Evolutionary conservation across 2,797 vertebrate genomes (phyloP), one percentile per base, ranked within the genome.

Genomic region (Astyanax mexicanus): DNA sequence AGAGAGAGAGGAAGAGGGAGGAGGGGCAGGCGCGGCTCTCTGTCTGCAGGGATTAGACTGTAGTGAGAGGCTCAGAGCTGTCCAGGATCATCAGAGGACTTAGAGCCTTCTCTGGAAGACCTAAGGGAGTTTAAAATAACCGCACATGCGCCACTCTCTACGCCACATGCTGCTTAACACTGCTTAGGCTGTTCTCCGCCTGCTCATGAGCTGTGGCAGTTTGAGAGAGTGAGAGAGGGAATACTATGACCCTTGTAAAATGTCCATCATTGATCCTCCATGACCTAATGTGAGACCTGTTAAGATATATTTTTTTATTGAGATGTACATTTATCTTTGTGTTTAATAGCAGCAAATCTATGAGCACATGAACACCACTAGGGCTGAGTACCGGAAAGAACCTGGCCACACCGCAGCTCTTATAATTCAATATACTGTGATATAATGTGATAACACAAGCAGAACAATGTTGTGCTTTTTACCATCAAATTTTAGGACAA

Each of bases 81-180:
- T 76, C 47, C 79, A 76, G 81, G 82, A 84, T 89, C 88, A 91
- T 88, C 81, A 88, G 83, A 35, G 73, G 80, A 84, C 83, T 84
- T 89, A 89, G 85, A 83, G 78, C 85, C 72, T 87, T 85, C 85
- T 90, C 81, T 86, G 83, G 83, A 88, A 35, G 40, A 19, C 72
- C 78, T 72, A 72, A 44, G 60, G 35, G 55, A 57, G 40, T 72
- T 81, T 75, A 88, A 87, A 85, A 79, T 86, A 79, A 49, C 82
- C 61, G 60, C 42, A 58, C 60, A 72, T 42, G 21, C 7, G 32
- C 62, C 38, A 45, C 69, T 78, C 72, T 80, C 29, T 51, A 61
- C 17, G 13, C 45, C 17, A 32, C 45, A 72, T 62, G 49, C 52
- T 74, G 25, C 8, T 27, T 19, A 35, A 12, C 65, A 19, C 45